Conservation (phyloP, 2,888 invertebrate species). For the Candidula unifasciata region DNA sequence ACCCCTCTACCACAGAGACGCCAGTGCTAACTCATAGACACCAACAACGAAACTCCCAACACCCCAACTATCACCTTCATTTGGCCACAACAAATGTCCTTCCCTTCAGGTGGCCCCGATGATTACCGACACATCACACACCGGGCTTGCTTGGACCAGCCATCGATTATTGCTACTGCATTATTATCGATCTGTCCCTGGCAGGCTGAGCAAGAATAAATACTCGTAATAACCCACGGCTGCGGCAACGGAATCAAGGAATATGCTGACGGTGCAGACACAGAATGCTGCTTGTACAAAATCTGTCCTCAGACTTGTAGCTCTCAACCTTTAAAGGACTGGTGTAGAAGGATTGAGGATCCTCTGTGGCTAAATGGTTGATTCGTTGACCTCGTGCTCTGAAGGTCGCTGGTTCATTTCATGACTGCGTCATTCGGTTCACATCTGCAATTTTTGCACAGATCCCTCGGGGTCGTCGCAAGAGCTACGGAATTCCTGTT, state of each 20-base stretch:
- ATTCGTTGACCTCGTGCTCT: too few relatives aligned
- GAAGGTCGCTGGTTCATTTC: too few relatives aligned
- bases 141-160: background rate
- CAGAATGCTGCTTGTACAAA: too few relatives aligned
- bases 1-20: too few relatives aligned
- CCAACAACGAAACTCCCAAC: background rate
- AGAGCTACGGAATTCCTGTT: too few relatives aligned
- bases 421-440: too few relatives aligned
- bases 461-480: too few relatives aligned
- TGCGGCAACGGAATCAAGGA: background rate
- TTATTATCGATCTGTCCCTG: slow-evolving; percentile 28
- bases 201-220: slow-evolving; percentile 10
- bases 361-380: background rate
- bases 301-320: too few relatives aligned
- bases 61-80: background rate
- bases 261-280: slow-evolving; percentile 8
- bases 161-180: slow-evolving; percentile 21
- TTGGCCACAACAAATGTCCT: background rate
- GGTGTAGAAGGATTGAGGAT: background rate
- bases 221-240: background rate
- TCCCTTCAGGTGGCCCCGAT: background rate
- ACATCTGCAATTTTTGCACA: too few relatives aligned
- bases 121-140: background rate
- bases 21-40: too few relatives aligned
- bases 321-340: background rate